These are phyloP conservation scores for Melanotaenia parkinsoni DNA, from an alignment of 2,797 vertebrate species.

Conservation along the genomic window DNA sequence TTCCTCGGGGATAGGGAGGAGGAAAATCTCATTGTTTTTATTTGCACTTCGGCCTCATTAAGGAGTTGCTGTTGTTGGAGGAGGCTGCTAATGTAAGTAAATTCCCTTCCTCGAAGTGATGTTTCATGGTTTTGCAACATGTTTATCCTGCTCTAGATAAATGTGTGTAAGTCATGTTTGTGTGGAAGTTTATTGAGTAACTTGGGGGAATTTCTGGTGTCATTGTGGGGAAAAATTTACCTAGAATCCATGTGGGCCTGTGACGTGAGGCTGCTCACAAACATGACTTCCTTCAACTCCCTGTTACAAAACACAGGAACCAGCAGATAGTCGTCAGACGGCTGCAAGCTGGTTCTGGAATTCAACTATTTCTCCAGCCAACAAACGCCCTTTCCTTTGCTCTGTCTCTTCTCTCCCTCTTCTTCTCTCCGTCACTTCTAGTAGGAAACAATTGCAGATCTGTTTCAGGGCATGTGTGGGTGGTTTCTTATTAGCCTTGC, in stretches of 20 bases:
- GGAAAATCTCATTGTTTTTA: conserved; percentile 55
- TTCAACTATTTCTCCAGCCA: conserved; percentile 83
- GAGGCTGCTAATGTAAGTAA: conserved; percentile 48
- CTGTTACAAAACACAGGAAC: conserved; percentile 49
- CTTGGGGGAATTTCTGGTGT: conserved; percentile 26
- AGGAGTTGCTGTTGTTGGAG: conserved; percentile 52
- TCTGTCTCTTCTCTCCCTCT: conserved; percentile 53
- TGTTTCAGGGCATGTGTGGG: conserved; percentile 87
- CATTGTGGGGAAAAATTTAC: conserved; percentile 56
- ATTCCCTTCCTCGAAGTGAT: conserved; percentile 17
- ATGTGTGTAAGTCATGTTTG: conserved; percentile 3
- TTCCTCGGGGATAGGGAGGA: conserved; percentile 55
- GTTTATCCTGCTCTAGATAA: conserved; percentile 11
- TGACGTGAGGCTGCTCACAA: conserved; percentile 7
- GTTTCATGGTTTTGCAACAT: background rate
- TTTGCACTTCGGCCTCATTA: conserved; percentile 48
- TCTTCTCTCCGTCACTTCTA: conserved; percentile 60
- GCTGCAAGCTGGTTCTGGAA: conserved; percentile 83
- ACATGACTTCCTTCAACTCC: conserved; percentile 30
- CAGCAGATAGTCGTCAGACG: conserved; percentile 63
- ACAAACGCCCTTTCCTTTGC: conserved; percentile 61
- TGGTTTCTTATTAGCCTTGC: conserved; percentile 75
- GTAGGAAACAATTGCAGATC: conserved; percentile 88
- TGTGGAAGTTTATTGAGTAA: conserved; percentile 13
- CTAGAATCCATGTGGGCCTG: conserved; percentile 71